Base-by-base conservation (phyloP, 1,140 invertebrate genomes). In the Cylas formicarius region DNA sequence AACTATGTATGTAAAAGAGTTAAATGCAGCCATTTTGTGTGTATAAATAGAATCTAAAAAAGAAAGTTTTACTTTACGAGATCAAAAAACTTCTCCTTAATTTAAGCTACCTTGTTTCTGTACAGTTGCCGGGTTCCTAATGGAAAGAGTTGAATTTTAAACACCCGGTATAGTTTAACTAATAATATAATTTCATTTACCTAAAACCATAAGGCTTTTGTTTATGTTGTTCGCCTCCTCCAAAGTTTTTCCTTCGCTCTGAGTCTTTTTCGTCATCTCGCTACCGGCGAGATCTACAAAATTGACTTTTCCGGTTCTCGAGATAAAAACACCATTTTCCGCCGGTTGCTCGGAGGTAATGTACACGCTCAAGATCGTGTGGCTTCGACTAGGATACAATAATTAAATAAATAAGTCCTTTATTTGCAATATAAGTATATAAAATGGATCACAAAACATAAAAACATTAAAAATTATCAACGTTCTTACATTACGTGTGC, bases 191-290 rank as follows among this genome's bases (percentile, higher is more conserved):
- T 20, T 18, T 17, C n/a, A 56, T 63, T 72, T 66, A 86, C 84
- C 86, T 48, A 98, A 70, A 2, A 97, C 95, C 78, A 97, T 94
- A 0, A 92, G 71, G 55, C 92, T 97, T 56, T 96, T 89, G 63
- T 97, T 97, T 46, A 96, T 97, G 62, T 92, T 94, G 61, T 94
- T 94, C 0, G 91, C 91, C 66, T 96, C 92, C 61, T 90, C 85
- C 36, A 92, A 67, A 0, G 86, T 91, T 62, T 90, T 91, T 1
- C 88, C 87, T 55, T 86, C 83, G 55, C 90, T 95, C 42, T 90
- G 82, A 0, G 93, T 97, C 56, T 90, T 86, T 62, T 90, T 91
- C 3, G 88, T 90, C 77, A 95, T 86, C 69, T 97, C 92, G 57
- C 87, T 91, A 8, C 92, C 92, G 1, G 92, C 92, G 37, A 97